Evolutionary conservation across 2,888 invertebrate species (phyloP).

Genomic region (Elegia similella): DNA sequence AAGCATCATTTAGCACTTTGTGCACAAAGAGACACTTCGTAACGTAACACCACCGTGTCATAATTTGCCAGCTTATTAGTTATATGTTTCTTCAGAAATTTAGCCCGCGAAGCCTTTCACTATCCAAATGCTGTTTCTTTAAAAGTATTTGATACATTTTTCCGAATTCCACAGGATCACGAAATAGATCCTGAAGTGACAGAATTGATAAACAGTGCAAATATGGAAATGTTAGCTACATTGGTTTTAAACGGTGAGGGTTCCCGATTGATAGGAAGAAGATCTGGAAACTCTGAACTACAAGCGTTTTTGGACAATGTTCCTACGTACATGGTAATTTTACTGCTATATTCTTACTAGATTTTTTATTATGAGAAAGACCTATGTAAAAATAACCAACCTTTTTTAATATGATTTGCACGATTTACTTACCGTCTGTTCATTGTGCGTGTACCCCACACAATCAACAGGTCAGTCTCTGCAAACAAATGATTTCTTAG

Average conservation of each 20-base stretch:
- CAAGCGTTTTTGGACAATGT: constrained; percentile 94
- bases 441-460: too few species aligned
- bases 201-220: constrained; percentile 86
- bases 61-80: constrained; percentile 78
- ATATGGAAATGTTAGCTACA: constrained; percentile 94
- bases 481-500: too few species aligned
- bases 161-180: constrained; percentile 57
- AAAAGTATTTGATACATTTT: constrained; percentile 1
- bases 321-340: constrained; percentile 90
- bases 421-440: too few species aligned
- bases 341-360: too few species aligned
- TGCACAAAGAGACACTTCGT: constrained; percentile 68
- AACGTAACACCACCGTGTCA: constrained; percentile 59
- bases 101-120: constrained; percentile 47
- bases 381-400: too few species aligned
- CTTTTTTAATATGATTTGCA: too few species aligned
- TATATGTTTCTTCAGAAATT: constrained; percentile 46
- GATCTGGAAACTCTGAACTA: constrained; percentile 88
- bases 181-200: constrained; percentile 85
- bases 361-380: too few species aligned
- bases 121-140: not conserved
- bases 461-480: too few species aligned
- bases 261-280: constrained; percentile 85
- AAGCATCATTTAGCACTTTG: constrained; percentile 70
- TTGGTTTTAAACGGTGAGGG: constrained; percentile 95